A percentile compares a stretch with the other conserved stretches of the same genome.
phyloP scores from a whole-genome alignment of 1,140 invertebrate genomes.

The Chionoecetes opilio region DNA sequence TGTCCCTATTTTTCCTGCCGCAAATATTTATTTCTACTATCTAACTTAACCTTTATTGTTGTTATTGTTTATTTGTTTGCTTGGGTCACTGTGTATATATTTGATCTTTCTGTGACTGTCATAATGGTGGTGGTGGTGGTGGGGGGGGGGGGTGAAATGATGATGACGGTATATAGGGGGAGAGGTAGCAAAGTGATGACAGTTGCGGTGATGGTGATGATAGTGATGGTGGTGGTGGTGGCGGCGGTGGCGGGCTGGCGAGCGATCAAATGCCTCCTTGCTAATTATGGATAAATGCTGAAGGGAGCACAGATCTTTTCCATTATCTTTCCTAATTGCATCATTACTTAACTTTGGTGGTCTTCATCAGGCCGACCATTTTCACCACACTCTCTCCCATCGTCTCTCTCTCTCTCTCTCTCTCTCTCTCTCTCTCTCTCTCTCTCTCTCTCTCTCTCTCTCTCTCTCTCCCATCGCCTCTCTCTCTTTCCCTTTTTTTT shows the following conservation, averaged over 20 bases:
- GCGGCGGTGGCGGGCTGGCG: not conserved
- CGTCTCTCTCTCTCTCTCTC: not conserved
- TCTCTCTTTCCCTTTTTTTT: too few species aligned
- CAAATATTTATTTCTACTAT: too few species aligned
- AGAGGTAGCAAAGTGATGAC: not conserved
- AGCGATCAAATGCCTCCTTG: not conserved
- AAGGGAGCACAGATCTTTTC: not conserved
- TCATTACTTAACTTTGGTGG: not conserved
- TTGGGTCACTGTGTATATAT: not conserved
- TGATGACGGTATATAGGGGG: not conserved
- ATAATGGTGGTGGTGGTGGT: not conserved
- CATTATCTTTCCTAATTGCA: conserved; percentile 20
- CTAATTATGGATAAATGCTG: not conserved
- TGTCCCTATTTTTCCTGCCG: too few species aligned
- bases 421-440: not conserved
- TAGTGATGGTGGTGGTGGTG: not conserved
- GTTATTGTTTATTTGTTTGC: not conserved
- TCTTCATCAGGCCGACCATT: not conserved
- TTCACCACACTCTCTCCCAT: not conserved
- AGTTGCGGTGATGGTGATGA: not conserved
- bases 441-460: too few species aligned
- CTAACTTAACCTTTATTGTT: not conserved
- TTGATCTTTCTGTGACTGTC: not conserved
- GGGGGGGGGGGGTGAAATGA: not conserved
- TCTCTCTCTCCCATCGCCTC: too few species aligned